Percentiles rank a stretch among this genome's conserved stretches.
Conservation (phyloP, 2,888 invertebrate genomes). For the Morinoia aosen region DNA sequence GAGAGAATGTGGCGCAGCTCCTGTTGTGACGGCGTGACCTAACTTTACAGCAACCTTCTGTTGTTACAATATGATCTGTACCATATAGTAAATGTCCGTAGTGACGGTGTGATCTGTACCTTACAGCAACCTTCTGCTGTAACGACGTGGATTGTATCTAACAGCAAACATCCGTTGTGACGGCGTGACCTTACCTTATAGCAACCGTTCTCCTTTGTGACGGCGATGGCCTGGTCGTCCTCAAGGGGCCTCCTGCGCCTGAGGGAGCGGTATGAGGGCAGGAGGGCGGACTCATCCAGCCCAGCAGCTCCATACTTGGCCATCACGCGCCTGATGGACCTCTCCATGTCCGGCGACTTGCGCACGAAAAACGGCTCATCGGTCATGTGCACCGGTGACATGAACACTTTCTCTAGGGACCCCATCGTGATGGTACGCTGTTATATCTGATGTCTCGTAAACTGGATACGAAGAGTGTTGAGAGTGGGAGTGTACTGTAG, state of each 20-base stretch:
- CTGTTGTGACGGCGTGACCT: too few relatives aligned
- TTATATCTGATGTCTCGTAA: too few relatives aligned
- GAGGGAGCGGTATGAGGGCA: constrained; percentile 58
- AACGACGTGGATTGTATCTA: too few relatives aligned
- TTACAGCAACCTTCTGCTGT: too few relatives aligned
- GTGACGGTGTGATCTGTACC: too few relatives aligned
- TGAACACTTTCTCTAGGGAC: background rate
- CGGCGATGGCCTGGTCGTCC: constrained; percentile 61
- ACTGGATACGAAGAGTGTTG: background rate
- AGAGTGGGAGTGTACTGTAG: background rate
- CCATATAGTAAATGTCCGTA: too few relatives aligned
- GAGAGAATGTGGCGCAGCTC: too few relatives aligned
- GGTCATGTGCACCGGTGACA: background rate
- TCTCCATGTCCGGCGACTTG: constrained; percentile 44
- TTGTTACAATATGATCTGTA: too few relatives aligned
- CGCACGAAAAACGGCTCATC: background rate
- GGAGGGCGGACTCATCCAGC: constrained; percentile 20
- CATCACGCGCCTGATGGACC: constrained; percentile 56
- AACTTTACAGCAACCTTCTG: too few relatives aligned
- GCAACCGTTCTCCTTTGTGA: constrained; percentile 56
- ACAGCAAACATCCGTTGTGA: background rate
- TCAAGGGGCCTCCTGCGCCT: constrained; percentile 51
- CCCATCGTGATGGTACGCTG: background rate
- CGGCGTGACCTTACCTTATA: constrained; percentile 57
- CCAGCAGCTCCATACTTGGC: constrained; percentile 46